These are phyloP conservation scores for Chlorocebus sabaeus DNA, from an alignment of 2,113 vertebrate species.

Conservation along the genomic window DNA sequence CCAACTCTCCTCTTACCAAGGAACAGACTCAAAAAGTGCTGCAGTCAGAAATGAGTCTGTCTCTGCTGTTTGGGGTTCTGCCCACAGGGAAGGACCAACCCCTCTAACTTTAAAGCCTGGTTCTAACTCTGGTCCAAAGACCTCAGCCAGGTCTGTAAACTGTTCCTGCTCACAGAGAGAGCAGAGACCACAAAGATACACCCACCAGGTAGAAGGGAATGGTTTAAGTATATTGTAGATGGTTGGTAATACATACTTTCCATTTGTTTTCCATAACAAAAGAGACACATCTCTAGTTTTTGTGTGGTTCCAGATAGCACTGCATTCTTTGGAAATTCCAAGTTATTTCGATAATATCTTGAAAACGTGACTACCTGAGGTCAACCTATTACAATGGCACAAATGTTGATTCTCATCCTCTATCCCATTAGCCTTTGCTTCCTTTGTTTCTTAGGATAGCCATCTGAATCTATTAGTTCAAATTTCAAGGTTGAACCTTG, in stretches of 20 bases:
- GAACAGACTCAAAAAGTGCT: not conserved
- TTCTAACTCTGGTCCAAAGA: not conserved
- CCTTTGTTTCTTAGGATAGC: not conserved
- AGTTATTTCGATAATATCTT: not conserved
- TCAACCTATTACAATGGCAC: not conserved
- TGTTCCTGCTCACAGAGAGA: not conserved
- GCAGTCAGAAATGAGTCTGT: not conserved
- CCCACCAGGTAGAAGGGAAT: not conserved
- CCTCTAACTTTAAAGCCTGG: not conserved
- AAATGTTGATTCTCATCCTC: not conserved
- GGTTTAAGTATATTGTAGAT: not conserved
- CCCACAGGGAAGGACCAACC: not conserved
- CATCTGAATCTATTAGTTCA: not conserved
- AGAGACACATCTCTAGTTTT: constrained; percentile 5
- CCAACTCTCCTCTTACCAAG: not conserved
- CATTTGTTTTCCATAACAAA: not conserved
- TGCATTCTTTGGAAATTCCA: not conserved
- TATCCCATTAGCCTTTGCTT: not conserved
- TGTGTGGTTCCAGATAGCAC: not conserved
- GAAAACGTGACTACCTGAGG: not conserved
- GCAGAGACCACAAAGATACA: not conserved
- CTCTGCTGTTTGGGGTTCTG: not conserved
- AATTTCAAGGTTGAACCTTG: not conserved
- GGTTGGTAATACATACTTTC: not conserved
- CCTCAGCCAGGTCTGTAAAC: not conserved